Conservation (phyloP, 1,140 invertebrate species). For the Drosophila pallidifrons region DNA sequence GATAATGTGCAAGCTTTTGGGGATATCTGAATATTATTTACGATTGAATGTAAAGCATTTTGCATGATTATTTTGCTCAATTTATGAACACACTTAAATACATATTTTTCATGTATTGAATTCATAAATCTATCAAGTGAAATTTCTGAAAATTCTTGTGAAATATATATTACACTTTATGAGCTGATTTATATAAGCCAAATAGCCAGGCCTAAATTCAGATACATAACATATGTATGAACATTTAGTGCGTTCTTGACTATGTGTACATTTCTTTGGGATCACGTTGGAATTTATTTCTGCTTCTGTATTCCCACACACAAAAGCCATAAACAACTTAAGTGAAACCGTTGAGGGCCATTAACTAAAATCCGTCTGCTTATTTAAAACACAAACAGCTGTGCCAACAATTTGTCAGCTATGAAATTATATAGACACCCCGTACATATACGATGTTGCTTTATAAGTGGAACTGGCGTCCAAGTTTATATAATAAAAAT, state of each 20-base stretch:
- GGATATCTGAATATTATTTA: conserved; percentile 28
- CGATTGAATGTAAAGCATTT: conserved; percentile 6
- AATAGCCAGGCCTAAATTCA: conserved; percentile 6
- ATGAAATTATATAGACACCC: conserved; percentile 29
- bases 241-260: conserved; percentile 22
- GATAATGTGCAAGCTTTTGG: conserved; percentile 14
- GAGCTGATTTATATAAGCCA: conserved; percentile 3
- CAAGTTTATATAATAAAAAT: conserved; percentile 15
- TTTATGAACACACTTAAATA: conserved; percentile 28
- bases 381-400: conserved; percentile 78
- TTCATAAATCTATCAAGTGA: conserved; percentile 27
- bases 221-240: conserved; percentile 4
- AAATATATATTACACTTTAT: conserved; percentile 53
- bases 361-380: conserved; percentile 76
- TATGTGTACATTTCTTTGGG: conserved; percentile 28
- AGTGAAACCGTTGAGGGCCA: conserved; percentile 78
- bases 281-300: conserved; percentile 63
- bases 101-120: conserved; percentile 26
- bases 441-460: conserved; percentile 1
- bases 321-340: conserved; percentile 77
- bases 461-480: conserved; percentile 7
- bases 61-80: conserved; percentile 12
- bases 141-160: conserved; percentile 29
- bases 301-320: conserved; percentile 36
- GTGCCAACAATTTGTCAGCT: conserved; percentile 79